Percentiles rank a stretch among this genome's conserved stretches.
Conservation (phyloP, 1,140 invertebrate species). For the Grapholita molesta region DNA sequence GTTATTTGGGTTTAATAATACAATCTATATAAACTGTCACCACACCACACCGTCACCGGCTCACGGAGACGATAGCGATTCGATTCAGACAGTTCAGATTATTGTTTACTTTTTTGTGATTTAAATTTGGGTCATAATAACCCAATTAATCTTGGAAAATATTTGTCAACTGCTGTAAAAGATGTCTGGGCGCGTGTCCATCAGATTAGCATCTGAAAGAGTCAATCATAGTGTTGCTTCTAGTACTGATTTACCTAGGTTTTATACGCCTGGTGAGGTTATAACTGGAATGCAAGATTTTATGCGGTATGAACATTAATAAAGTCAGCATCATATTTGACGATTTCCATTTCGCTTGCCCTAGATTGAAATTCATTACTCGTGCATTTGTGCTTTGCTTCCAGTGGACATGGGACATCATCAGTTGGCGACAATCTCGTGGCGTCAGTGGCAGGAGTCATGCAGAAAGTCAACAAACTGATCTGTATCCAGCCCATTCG, state of each 20-base stretch:
- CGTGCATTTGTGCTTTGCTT: conserved; percentile 26
- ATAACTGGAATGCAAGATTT: conserved; percentile 90
- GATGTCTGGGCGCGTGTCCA: conserved; percentile 77
- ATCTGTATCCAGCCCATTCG: conserved; percentile 95
- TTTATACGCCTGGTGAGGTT: conserved; percentile 93
- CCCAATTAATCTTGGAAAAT: too few species aligned
- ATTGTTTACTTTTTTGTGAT: too few species aligned
- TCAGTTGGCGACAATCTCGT: conserved; percentile 88
- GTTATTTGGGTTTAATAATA: too few species aligned
- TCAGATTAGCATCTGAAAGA: conserved; percentile 78
- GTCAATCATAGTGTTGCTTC: conserved; percentile 79
- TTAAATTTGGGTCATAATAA: too few species aligned
- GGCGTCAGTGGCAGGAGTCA: conserved; percentile 95
- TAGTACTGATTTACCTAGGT: conserved; percentile 79
- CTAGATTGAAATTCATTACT: too few species aligned
- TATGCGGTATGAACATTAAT: conserved; percentile 83
- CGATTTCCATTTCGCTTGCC: too few species aligned
- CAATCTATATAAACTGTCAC: too few species aligned
- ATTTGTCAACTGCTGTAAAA: conserved; percentile 18
- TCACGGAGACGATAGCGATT: too few species aligned
- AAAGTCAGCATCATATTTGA: conserved; percentile 18
- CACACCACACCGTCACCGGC: too few species aligned
- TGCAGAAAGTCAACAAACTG: conserved; percentile 96
- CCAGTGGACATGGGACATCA: conserved; percentile 98
- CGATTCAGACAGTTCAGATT: too few species aligned